Percentiles rank a stretch among this genome's conserved stretches.
Evolutionary conservation across 2,797 vertebrate genomes (phyloP).

Genomic region (Siniperca obscura): DNA sequence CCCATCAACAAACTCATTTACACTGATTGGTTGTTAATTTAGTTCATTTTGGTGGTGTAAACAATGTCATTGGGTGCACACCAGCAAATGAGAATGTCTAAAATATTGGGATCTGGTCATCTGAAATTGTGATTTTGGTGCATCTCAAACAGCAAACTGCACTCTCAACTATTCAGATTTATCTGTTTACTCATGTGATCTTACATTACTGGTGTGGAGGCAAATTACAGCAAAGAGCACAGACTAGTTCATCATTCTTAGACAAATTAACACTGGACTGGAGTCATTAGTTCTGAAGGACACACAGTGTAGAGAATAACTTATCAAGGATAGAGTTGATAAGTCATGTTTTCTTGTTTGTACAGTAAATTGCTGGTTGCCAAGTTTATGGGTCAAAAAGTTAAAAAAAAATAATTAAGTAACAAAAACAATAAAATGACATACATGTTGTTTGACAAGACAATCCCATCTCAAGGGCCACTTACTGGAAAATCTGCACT

Average conservation of each 20-base stretch:
- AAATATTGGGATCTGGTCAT: not conserved
- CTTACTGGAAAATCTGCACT: too few species aligned
- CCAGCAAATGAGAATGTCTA: not conserved
- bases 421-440: not conserved
- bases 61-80: not conserved
- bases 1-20: slow-evolving; percentile 4
- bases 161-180: not conserved
- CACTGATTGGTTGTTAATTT: not conserved
- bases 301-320: too few species aligned
- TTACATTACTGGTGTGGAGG: not conserved
- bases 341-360: not conserved
- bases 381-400: not conserved
- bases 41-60: not conserved
- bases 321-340: not conserved
- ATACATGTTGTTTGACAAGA: not conserved
- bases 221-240: not conserved
- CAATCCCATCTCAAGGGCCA: not conserved
- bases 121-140: too few species aligned
- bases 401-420: not conserved
- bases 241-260: slow-evolving; percentile 12
- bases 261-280: slow-evolving; percentile 16
- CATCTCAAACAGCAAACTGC: slow-evolving; percentile 1
- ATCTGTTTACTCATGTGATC: slow-evolving; percentile 7
- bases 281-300: not conserved
- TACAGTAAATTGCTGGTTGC: too few species aligned